Conservation (phyloP, 2,113 vertebrate species). For the Felis catus region F.catus_Fca126_mat1.0 CM031419.1:147528501-147529000, state of each 20-base stretch:
- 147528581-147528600: conserved; percentile 10
- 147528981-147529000: background rate
- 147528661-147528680: conserved; percentile 29
- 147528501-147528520: background rate
- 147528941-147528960: background rate
- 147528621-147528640: conserved; percentile 23
- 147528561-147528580: background rate
- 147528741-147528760: background rate
- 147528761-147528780: background rate
- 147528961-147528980: background rate
- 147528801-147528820: background rate
- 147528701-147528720: conserved; percentile 41
- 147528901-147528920: background rate
- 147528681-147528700: conserved; percentile 61
- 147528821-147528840: background rate
- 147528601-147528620: background rate
- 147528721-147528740: background rate
- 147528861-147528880: background rate
- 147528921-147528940: background rate
- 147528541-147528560: background rate
- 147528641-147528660: conserved; percentile 60
- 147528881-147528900: background rate
- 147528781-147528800: background rate
- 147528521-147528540: background rate
- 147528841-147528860: background rate